Conservation (phyloP, 2,888 invertebrate species). For the Eumacrocentrus americanus region DNA sequence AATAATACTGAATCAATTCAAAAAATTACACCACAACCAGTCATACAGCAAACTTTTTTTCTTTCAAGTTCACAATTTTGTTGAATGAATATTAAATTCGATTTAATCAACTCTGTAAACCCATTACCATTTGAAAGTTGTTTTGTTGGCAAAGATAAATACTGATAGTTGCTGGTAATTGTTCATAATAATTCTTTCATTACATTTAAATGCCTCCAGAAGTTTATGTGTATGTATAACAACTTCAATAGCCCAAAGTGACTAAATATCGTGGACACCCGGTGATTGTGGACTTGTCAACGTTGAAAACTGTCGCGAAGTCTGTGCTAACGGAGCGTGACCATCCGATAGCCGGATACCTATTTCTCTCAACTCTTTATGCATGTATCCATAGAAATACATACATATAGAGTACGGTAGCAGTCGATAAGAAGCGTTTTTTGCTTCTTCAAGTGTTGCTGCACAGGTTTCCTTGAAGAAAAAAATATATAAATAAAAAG, state of each 20-base stretch:
- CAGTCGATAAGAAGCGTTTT: not conserved
- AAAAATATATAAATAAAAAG: conserved; percentile 2
- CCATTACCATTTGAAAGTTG: conserved; percentile 19
- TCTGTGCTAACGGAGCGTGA: conserved; percentile 10
- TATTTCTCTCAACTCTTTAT: conserved; percentile 13
- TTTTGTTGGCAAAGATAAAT: conserved; percentile 2
- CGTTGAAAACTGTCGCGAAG: conserved; percentile 4
- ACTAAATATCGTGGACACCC: not conserved
- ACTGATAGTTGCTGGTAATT: not conserved
- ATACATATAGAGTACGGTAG: conserved; percentile 8
- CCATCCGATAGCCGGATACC: conserved; percentile 6
- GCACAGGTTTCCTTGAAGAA: not conserved
- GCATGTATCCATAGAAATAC: no score
- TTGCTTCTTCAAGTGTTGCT: not conserved
- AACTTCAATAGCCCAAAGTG: no score
- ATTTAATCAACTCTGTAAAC: not conserved
- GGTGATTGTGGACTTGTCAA: conserved; percentile 3
- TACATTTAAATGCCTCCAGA: no score
- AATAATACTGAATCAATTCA: conserved; percentile 1
- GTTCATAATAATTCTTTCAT: no score
- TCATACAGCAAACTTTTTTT: not conserved
- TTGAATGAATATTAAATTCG: not conserved
- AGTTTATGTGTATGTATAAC: no score
- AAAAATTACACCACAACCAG: not conserved
- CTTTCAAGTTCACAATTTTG: not conserved